Conservation (phyloP, 2,888 invertebrate genomes). For the Galeopsomyia nigrocyanea region DNA sequence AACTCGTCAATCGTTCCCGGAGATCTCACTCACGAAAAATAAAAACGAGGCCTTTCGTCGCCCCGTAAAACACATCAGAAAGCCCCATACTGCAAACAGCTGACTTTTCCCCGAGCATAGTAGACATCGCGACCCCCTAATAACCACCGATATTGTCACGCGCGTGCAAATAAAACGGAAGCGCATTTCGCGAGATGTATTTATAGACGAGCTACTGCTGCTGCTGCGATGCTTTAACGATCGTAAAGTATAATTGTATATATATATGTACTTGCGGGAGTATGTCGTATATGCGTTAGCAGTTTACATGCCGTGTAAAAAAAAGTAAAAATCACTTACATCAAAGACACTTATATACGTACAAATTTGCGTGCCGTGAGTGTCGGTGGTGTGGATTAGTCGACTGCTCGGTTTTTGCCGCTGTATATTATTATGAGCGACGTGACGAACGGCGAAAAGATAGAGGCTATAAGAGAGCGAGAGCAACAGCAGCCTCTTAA, state of each 20-base stretch:
- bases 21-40: too few species aligned
- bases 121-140: too few species aligned
- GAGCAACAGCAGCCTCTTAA: not conserved
- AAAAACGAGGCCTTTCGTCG: too few species aligned
- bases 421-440: conserved; percentile 26
- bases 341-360: conserved; percentile 4
- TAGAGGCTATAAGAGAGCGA: not conserved
- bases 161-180: conserved; percentile 40
- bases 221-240: too few species aligned
- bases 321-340: not conserved
- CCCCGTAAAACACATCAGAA: too few species aligned
- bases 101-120: too few species aligned
- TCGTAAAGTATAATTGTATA: conserved; percentile 45
- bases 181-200: conserved; percentile 14
- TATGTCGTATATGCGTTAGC: conserved; percentile 30
- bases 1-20: conserved; percentile 30
- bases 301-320: too few species aligned
- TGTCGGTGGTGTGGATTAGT: too few species aligned
- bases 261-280: not conserved
- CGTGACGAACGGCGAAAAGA: conserved; percentile 32
- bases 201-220: conserved; percentile 11
- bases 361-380: conserved; percentile 21
- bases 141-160: not conserved
- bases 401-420: too few species aligned
- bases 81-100: too few species aligned